Conservation (phyloP, 2,797 vertebrate genomes). For the Poliocrania exsul region DNA sequence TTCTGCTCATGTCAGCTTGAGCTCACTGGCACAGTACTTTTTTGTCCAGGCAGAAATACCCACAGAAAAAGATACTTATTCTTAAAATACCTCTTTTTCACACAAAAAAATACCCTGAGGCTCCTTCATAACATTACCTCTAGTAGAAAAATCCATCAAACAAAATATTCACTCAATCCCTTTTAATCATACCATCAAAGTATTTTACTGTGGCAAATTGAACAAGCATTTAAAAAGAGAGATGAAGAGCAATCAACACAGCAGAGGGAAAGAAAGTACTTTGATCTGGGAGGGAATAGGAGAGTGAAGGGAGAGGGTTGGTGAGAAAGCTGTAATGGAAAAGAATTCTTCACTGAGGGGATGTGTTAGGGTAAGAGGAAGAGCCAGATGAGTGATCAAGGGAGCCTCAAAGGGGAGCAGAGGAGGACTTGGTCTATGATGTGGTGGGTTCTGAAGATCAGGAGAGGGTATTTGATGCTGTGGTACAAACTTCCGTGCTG, state of each 20-base stretch:
- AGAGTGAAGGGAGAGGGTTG: neutral
- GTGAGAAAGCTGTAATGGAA: neutral
- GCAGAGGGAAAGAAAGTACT: neutral
- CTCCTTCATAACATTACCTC: neutral
- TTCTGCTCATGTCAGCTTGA: neutral
- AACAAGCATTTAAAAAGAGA: neutral
- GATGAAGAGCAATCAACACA: neutral
- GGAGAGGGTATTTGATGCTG: neutral
- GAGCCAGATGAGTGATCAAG: neutral
- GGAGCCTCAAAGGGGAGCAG: neutral
- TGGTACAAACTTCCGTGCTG: neutral
- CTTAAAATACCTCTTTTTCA: neutral
- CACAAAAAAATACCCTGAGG: neutral
- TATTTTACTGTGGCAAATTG: neutral
- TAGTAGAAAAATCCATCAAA: neutral
- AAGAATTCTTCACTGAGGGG: neutral
- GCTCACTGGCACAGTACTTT: neutral
- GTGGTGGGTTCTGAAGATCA: neutral
- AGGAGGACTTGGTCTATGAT: neutral
- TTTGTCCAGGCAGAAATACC: neutral
- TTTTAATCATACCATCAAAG: neutral
- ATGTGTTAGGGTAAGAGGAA: neutral
- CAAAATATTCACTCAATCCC: neutral
- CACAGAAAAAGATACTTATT: neutral
- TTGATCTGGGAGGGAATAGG: neutral